Evolutionary conservation across 2,113 vertebrate species (phyloP).

Genomic region (Stegostoma tigrinum): DNA sequence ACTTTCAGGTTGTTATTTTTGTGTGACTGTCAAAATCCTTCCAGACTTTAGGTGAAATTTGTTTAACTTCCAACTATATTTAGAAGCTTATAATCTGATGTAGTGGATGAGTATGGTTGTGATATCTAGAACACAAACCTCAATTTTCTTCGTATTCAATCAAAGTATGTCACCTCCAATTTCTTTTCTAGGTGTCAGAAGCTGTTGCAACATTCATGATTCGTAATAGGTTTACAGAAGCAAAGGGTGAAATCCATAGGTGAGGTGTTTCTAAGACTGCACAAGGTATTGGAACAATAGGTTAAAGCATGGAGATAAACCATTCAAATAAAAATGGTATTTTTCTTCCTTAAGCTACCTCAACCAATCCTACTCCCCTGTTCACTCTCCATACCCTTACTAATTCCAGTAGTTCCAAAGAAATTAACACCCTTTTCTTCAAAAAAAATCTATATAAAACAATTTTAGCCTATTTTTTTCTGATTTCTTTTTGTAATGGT

Average conservation of each 20-base stretch:
- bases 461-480: neutral
- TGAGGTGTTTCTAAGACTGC: constrained; percentile 53
- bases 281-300: neutral
- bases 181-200: constrained; percentile 75
- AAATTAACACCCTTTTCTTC: neutral
- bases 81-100: neutral
- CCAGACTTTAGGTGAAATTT: neutral
- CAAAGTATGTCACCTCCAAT: neutral
- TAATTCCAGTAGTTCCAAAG: neutral
- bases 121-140: neutral
- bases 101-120: neutral
- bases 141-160: neutral
- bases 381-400: neutral
- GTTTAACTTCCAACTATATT: neutral
- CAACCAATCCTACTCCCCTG: neutral
- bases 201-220: constrained; percentile 92
- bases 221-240: constrained; percentile 90
- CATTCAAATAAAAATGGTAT: neutral
- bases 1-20: neutral
- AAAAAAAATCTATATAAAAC: neutral
- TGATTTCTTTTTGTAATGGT: neutral
- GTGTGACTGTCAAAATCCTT: neutral
- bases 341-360: neutral
- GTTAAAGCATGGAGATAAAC: neutral
- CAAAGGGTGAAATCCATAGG: constrained; percentile 89